Percentiles rank a stretch among this genome's conserved stretches.
phyloP scores from a whole-genome alignment of 2,888 invertebrate genomes.

The Pseudolycoriella hygida region DNA sequence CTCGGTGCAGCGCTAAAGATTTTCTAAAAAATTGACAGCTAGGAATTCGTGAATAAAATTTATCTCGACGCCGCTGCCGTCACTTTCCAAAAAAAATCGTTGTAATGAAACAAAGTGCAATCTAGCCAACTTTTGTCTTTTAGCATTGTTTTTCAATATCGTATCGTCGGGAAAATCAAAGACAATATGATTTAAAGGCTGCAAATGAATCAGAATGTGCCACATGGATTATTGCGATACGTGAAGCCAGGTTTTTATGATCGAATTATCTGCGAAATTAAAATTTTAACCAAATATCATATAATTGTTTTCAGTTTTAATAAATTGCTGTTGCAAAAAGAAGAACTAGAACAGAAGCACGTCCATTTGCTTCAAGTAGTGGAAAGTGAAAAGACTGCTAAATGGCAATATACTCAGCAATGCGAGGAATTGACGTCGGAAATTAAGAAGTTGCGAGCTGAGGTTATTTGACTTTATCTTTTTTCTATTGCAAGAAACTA shows the following conservation, averaged over 20 bases:
- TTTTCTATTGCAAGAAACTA: too few relatives aligned
- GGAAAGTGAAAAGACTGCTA: conserved; percentile 80
- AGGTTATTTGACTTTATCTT: too few relatives aligned
- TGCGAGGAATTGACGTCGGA: conserved; percentile 79
- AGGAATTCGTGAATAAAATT: too few relatives aligned
- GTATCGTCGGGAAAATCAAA: conserved; percentile 67
- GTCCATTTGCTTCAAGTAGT: conserved; percentile 75
- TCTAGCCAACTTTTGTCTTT: conserved; percentile 17
- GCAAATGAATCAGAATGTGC: conserved; percentile 73
- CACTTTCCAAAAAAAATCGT: too few relatives aligned
- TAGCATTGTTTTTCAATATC: conserved; percentile 82
- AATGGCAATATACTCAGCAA: conserved; percentile 86
- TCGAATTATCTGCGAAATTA: not conserved
- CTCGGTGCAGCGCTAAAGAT: too few relatives aligned
- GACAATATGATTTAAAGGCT: conserved; percentile 74
- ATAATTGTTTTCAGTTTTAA: conserved; percentile 46
- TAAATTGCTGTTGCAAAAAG: conserved; percentile 72
- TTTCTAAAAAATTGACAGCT: too few relatives aligned
- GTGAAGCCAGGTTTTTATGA: conserved; percentile 60
- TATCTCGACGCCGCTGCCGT: too few relatives aligned
- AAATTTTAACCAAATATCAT: not conserved
- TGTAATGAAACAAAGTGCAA: too few relatives aligned
- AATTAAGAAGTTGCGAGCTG: conserved; percentile 72
- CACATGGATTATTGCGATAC: conserved; percentile 77
- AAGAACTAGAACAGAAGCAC: conserved; percentile 83